A percentile compares a stretch with the other conserved stretches of the same genome.
Evolutionary conservation across 2,113 vertebrate genomes (phyloP).

Genomic region (Tonatia bakeri): DNA sequence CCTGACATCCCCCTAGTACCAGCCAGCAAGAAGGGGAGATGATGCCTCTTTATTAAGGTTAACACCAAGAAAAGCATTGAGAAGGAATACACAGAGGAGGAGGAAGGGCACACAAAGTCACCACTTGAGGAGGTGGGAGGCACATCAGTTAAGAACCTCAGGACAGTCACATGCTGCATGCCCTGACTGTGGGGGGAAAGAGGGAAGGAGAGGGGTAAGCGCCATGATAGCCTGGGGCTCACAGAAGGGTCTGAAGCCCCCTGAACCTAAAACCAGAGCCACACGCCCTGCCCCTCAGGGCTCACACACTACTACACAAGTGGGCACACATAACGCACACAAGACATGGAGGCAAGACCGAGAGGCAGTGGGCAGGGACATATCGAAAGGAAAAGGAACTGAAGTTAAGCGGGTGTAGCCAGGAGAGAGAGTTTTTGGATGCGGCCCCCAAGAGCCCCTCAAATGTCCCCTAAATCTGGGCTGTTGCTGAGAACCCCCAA

Average conservation of each 20-base stretch:
- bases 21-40: constrained; percentile 71
- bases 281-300: constrained; percentile 72
- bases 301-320: constrained; percentile 74
- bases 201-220: neutral
- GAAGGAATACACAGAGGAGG: constrained; percentile 55
- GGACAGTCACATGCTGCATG: constrained; percentile 75
- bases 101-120: constrained; percentile 66
- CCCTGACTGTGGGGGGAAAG: constrained; percentile 33
- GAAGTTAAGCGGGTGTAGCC: constrained; percentile 53
- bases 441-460: constrained; percentile 42
- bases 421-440: constrained; percentile 57
- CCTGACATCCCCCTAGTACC: constrained; percentile 37
- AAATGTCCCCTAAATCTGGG: constrained; percentile 55
- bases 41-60: constrained; percentile 74
- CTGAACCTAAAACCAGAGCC: constrained; percentile 64
- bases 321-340: constrained; percentile 50
- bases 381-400: constrained; percentile 50
- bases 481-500: constrained; percentile 38
- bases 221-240: constrained; percentile 46
- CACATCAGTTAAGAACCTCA: constrained; percentile 60
- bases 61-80: constrained; percentile 67
- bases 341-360: constrained; percentile 60
- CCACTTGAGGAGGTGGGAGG: constrained; percentile 52
- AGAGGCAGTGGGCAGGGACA: constrained; percentile 40
- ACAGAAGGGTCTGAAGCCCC: constrained; percentile 32